Conservation (phyloP, 2,113 vertebrate genomes). For the Otis tarda region DNA sequence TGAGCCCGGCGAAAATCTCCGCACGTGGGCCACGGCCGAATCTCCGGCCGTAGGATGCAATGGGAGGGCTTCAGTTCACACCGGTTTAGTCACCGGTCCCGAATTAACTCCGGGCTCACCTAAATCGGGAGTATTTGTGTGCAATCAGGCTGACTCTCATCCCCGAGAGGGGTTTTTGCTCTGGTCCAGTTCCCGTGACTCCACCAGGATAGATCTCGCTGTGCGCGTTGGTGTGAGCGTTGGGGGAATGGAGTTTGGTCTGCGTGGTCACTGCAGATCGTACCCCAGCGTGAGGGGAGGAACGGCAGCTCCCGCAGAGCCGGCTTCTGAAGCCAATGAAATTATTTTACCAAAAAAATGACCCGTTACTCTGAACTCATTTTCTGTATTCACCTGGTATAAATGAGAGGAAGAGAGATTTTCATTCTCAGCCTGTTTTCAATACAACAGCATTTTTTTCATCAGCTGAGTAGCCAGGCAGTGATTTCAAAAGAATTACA, state of each 20-base stretch:
- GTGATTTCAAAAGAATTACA: neutral
- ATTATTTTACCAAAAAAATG: neutral
- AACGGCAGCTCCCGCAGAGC: neutral
- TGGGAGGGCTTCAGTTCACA: rapidly evolving
- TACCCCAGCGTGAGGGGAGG: rapidly evolving
- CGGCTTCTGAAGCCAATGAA: neutral
- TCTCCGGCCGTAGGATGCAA: rapidly evolving
- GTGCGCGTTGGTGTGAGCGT: rapidly evolving
- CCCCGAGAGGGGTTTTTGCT: neutral
- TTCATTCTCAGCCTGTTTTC: neutral
- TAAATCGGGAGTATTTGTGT: rapidly evolving
- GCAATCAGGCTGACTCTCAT: neutral
- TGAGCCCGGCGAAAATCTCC: neutral
- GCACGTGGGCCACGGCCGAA: rapidly evolving
- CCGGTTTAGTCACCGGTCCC: neutral
- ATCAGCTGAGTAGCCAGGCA: neutral
- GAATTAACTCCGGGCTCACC: neutral
- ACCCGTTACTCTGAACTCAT: neutral
- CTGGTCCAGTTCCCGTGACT: neutral
- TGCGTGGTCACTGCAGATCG: rapidly evolving
- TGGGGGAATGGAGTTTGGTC: rapidly evolving
- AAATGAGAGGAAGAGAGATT: neutral
- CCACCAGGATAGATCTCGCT: neutral
- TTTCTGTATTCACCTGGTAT: neutral
- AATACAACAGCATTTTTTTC: neutral